phyloP scores from a whole-genome alignment of 2,113 vertebrate genomes.

The Dunckerocampus dactyliophorus region DNA sequence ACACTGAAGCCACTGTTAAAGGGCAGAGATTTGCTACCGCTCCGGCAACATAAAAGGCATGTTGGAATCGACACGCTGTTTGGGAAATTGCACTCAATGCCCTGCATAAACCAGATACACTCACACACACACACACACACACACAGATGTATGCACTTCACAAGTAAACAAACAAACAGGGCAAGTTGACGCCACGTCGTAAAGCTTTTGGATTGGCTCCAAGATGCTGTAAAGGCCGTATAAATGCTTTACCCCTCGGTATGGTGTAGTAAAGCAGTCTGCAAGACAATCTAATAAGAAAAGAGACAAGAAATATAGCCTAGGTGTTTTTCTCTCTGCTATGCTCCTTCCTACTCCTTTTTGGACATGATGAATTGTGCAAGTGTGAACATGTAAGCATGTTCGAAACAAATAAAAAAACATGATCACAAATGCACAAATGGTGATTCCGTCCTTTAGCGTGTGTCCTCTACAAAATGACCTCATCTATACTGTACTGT shows the following conservation, averaged over 20 bases:
- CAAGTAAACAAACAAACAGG: slow-evolving; percentile 52
- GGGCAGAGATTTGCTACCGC: slow-evolving; percentile 52
- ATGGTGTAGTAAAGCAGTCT: slow-evolving; percentile 51
- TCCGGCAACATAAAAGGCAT: slow-evolving; percentile 34
- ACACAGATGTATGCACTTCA: slow-evolving; percentile 26
- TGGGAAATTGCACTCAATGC: slow-evolving; percentile 24
- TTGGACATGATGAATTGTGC: too few relatives aligned
- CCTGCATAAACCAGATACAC: slow-evolving; percentile 22
- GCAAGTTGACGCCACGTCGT: slow-evolving; percentile 37
- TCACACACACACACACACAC: slow-evolving; percentile 14
- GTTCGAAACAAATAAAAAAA: too few relatives aligned
- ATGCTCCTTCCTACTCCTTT: too few relatives aligned
- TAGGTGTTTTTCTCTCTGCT: too few relatives aligned
- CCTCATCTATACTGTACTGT: slow-evolving; percentile 2
- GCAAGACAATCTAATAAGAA: slow-evolving; percentile 51
- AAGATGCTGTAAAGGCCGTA: slow-evolving; percentile 46
- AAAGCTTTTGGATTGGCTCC: slow-evolving; percentile 46
- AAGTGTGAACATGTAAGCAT: too few relatives aligned
- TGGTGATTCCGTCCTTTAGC: too few relatives aligned
- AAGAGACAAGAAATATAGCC: slow-evolving; percentile 10
- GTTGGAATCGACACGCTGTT: slow-evolving; percentile 21
- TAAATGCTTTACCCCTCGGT: slow-evolving; percentile 47
- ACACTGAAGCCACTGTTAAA: slow-evolving; percentile 64
- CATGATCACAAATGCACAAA: too few relatives aligned
- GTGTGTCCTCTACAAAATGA: neutral